Conservation (phyloP, 2,888 invertebrate species). For the Pasiphila rectangulata region DNA sequence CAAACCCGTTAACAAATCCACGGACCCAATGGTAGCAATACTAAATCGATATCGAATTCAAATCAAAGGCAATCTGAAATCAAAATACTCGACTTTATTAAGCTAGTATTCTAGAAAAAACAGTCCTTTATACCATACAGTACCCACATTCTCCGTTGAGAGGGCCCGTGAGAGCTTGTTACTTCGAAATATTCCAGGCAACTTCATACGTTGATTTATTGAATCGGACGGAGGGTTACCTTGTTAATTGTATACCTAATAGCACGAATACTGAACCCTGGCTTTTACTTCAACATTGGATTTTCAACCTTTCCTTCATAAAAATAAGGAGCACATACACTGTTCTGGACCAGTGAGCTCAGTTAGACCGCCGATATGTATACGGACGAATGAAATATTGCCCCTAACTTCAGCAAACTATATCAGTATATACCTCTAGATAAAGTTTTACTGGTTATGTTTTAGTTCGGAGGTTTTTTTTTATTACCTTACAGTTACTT, state of each 20-base stretch:
- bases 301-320: not conserved
- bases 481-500: not conserved
- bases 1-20: too few species aligned
- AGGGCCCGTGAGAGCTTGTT: slow-evolving; percentile 45
- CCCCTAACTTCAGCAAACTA: not conserved
- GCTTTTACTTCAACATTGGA: too few species aligned
- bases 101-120: not conserved
- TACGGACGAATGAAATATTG: slow-evolving; percentile 4
- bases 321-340: too few species aligned
- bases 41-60: too few species aligned
- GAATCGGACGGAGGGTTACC: slow-evolving; percentile 22
- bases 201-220: slow-evolving; percentile 34
- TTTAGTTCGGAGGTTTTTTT: not conserved
- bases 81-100: not conserved
- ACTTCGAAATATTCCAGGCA: slow-evolving; percentile 37
- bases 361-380: not conserved
- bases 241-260: slow-evolving; percentile 21
- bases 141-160: not conserved
- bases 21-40: too few species aligned
- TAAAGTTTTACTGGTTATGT: not conserved
- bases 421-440: too few species aligned
- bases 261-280: not conserved
- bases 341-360: too few species aligned
- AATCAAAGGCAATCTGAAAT: too few species aligned
- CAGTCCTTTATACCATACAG: not conserved